A percentile compares a stretch with the other conserved stretches of the same genome.
Evolutionary conservation across 1,140 invertebrate genomes (phyloP).

Genomic region (Scaptomyza graminum): DNA sequence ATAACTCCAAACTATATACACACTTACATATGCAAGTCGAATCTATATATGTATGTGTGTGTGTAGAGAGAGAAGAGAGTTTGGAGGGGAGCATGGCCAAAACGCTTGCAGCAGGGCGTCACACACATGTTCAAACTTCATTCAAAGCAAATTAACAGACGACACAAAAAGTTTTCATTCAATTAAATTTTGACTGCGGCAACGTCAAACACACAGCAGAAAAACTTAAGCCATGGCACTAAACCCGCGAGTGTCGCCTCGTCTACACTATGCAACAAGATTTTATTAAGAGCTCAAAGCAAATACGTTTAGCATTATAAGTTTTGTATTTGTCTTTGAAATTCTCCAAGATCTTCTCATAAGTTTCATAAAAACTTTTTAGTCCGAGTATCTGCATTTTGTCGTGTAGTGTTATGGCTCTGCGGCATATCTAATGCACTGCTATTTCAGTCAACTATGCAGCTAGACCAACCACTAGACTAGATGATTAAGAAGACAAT

Average conservation of each 20-base stretch:
- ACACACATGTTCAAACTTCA: conserved; percentile 68
- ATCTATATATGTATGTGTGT: conserved; percentile 11
- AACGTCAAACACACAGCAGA: conserved; percentile 8
- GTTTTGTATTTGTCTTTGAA: too few relatives aligned
- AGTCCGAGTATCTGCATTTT: neutral
- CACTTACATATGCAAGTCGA: conserved; percentile 36
- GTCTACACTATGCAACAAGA: conserved; percentile 31
- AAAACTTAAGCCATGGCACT: conserved; percentile 45
- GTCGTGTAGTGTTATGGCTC: conserved; percentile 26
- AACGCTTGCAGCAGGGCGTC: conserved; percentile 7
- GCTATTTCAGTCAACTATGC: conserved; percentile 42
- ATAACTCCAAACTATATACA: conserved; percentile 55
- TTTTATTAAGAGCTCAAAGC: too few relatives aligned
- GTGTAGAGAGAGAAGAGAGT: neutral
- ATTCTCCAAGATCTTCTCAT: neutral
- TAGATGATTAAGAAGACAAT: conserved; percentile 26
- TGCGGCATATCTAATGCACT: conserved; percentile 40
- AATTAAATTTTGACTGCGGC: conserved; percentile 69
- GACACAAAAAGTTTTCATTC: conserved; percentile 76
- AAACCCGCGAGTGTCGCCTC: conserved; percentile 14
- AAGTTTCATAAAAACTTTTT: too few relatives aligned
- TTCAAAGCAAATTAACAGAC: conserved; percentile 79
- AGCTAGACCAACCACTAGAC: neutral
- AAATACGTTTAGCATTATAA: too few relatives aligned
- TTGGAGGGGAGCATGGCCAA: conserved; percentile 5